These are phyloP conservation scores for Helarctos malayanus DNA, from an alignment of 2,797 vertebrate species.

Conservation along the genomic window DNA sequence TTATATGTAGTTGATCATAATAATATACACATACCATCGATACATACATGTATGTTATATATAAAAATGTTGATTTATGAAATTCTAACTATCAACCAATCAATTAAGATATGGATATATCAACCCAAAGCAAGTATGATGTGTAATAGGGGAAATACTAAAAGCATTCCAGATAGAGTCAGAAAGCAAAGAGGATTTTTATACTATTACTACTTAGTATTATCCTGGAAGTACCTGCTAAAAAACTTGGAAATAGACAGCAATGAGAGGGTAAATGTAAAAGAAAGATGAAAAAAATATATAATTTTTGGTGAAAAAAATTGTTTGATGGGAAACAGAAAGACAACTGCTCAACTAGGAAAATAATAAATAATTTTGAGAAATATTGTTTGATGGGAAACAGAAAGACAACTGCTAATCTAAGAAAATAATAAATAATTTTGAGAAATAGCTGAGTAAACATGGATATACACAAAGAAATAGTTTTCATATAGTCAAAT, in stretches of 20 bases:
- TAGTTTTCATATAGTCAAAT: not conserved
- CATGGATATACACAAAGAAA: not conserved
- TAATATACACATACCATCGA: not conserved
- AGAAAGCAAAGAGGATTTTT: not conserved
- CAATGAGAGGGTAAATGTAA: not conserved
- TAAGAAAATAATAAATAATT: not conserved
- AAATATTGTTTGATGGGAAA: not conserved
- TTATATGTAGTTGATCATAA: not conserved
- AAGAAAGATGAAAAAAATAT: not conserved
- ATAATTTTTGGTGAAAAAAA: not conserved
- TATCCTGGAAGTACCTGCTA: not conserved
- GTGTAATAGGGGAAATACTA: not conserved
- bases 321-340: not conserved
- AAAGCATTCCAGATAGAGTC: not conserved
- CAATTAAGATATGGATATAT: not conserved
- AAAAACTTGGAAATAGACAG: not conserved
- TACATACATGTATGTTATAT: not conserved
- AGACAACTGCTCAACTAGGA: not conserved
- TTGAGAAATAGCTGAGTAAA: not conserved
- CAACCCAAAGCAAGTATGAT: not conserved
- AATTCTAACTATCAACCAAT: not conserved
- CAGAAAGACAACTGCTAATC: not conserved
- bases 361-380: not conserved
- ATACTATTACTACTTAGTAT: not conserved
- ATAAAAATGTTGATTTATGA: not conserved